Conservation (phyloP, 2,113 vertebrate species). For the Egretta garzetta region DNA sequence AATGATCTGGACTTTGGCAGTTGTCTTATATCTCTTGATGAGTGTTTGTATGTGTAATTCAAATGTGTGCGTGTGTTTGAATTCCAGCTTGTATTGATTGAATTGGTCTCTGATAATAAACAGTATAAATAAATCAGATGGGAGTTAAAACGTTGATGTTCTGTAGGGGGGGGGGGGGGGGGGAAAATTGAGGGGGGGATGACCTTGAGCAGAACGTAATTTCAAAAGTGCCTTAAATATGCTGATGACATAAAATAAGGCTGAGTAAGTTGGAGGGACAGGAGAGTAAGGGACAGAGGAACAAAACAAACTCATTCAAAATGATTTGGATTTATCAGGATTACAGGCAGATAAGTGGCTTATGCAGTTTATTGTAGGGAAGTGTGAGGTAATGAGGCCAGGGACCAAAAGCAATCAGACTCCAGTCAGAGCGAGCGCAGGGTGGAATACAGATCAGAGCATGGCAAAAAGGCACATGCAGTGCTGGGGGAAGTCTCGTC, state of each 20-base stretch:
- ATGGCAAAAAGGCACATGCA: background rate
- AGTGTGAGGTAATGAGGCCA: background rate
- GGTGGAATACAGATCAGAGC: background rate
- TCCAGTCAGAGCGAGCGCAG: background rate
- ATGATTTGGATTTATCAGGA: background rate
- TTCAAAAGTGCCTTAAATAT: constrained; percentile 16
- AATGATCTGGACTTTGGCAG: background rate
- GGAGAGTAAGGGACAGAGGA: background rate
- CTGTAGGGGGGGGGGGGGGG: background rate
- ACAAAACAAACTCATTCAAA: background rate
- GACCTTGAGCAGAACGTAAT: background rate
- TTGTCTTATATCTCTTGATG: background rate
- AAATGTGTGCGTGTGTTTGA: background rate
- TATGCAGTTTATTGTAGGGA: background rate
- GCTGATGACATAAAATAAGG: background rate
- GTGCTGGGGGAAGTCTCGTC: background rate
- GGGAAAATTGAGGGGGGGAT: background rate
- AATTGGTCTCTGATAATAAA: constrained; percentile 25
- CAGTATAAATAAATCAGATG: constrained; percentile 31
- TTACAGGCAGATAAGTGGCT: background rate
- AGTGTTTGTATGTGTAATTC: background rate
- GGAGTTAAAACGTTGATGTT: background rate
- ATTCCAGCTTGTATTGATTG: constrained; percentile 19
- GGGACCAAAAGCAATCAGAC: background rate
- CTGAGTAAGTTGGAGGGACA: background rate